Conservation (phyloP, 2,888 invertebrate species). For the Athetis lepigone region DNA sequence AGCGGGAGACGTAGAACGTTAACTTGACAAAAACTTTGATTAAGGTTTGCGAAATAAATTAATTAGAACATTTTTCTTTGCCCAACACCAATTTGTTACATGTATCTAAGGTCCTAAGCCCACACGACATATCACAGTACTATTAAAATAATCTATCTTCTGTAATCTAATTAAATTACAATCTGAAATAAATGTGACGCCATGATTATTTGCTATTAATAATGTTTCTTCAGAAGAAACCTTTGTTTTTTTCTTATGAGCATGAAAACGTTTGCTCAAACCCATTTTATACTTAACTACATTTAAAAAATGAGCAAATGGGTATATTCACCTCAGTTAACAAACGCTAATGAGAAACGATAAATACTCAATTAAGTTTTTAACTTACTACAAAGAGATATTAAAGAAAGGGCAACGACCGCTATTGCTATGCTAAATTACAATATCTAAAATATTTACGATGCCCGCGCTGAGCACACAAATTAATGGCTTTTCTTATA, state of each 20-base stretch:
- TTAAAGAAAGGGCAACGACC: background rate
- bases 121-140: background rate
- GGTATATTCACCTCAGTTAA: too few species aligned
- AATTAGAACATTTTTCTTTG: background rate
- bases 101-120: too few species aligned
- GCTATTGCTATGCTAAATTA: background rate
- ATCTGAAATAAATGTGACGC: background rate
- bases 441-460: slow-evolving; percentile 7
- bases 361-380: background rate
- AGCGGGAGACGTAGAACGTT: too few species aligned
- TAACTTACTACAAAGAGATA: background rate
- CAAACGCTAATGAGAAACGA: background rate
- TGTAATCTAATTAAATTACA: background rate
- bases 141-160: slow-evolving; percentile 16
- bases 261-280: too few species aligned
- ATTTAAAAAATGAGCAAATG: too few species aligned
- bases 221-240: background rate
- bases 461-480: slow-evolving; percentile 8
- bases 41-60: background rate
- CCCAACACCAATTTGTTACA: too few species aligned
- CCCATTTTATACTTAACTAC: too few species aligned
- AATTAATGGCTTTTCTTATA: slow-evolving; percentile 49
- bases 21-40: slow-evolving; percentile 11
- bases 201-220: background rate
- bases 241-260: too few species aligned